Base-by-base conservation (phyloP, 2,113 vertebrate genomes). In the Seriola quinqueradiata region DNA sequence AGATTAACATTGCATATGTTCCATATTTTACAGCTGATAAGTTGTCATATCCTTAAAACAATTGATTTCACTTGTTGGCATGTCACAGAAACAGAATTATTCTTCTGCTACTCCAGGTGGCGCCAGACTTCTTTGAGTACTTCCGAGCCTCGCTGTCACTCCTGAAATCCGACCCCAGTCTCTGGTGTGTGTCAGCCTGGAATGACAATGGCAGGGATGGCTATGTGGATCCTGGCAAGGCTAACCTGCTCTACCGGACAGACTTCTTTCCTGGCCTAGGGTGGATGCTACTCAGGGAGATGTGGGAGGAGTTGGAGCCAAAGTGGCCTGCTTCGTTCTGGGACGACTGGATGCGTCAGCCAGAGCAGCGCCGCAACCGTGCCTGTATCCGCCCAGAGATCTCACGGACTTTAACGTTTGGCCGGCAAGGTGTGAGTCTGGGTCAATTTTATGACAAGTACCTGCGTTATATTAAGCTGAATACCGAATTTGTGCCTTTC, bases 401-500 rank as follows among this genome's bases (percentile, higher is more conserved):
- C 57, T 98, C 98, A 0, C 90, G 98, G 19, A 98, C 97, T 1
- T 84, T 98, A 78, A 99, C 98, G 0, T 99, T 99, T 3, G 98
- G 98, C 1, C 93, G 97, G 0, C 96, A 97, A 21, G 98, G 98
- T 0, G 98, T 99, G 0, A 99, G 98, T 85, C 96, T 97, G 16
- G 98, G 98, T 17, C 98, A 99, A 59, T 99, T 99, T 77, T 99
- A 95, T 38, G 98, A 99, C 69, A 98, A 97, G 46, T 98, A 99
- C 78, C 83, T 99, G 40, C 97, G 96, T 5, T 97, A 97, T 86
- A 99, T 99, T 83, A 98, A 96, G 84, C 95, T 99, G 48, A 99
- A 98, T 85, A 93, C 96, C 77, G 93, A 96, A 63, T 97, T 96
- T 59, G 97, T 99, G 95, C 95, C 96, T 96, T 99, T 99, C 86